A percentile compares a stretch with the other conserved stretches of the same genome.
phyloP scores from a whole-genome alignment of 92 coral and sea anemone species.

The Porites rus region DNA sequence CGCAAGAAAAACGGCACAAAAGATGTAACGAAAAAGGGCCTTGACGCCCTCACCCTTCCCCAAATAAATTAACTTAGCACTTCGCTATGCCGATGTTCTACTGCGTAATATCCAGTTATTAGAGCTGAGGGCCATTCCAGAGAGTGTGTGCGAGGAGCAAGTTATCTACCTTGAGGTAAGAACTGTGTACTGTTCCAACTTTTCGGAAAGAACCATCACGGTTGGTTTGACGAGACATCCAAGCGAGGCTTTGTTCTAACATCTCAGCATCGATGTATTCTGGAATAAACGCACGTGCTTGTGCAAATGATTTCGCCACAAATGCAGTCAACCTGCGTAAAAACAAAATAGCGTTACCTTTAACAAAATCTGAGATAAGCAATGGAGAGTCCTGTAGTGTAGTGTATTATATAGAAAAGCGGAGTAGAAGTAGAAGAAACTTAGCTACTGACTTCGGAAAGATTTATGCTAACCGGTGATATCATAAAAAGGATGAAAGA shows the following conservation, averaged over 20 bases:
- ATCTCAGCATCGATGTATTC: conserved; percentile 77
- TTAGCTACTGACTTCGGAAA: no score
- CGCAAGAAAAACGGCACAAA: no score
- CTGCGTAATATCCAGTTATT: no score
- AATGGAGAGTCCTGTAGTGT: background rate
- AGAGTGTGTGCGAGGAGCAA: background rate
- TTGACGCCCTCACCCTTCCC: no score
- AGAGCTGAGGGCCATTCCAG: background rate
- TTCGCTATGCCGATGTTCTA: no score
- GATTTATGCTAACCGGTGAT: no score
- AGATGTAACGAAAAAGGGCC: no score
- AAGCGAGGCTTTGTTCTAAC: conserved; percentile 62
- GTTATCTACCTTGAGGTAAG: conserved; percentile 82
- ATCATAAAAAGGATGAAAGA: no score
- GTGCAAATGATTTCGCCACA: conserved; percentile 92
- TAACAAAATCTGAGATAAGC: no score
- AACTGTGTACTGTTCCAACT: conserved; percentile 84
- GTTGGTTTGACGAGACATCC: conserved; percentile 77
- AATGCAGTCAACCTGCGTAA: conserved; percentile 94
- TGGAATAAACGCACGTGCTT: conserved; percentile 83
- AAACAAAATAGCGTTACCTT: background rate
- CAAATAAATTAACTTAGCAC: no score
- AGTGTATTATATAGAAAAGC: no score
- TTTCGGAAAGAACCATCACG: conserved; percentile 78
- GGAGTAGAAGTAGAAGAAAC: no score